These are phyloP conservation scores for Plutella xylostella DNA, from an alignment of 2,888 invertebrate genomes.

Conservation along the genomic window DNA sequence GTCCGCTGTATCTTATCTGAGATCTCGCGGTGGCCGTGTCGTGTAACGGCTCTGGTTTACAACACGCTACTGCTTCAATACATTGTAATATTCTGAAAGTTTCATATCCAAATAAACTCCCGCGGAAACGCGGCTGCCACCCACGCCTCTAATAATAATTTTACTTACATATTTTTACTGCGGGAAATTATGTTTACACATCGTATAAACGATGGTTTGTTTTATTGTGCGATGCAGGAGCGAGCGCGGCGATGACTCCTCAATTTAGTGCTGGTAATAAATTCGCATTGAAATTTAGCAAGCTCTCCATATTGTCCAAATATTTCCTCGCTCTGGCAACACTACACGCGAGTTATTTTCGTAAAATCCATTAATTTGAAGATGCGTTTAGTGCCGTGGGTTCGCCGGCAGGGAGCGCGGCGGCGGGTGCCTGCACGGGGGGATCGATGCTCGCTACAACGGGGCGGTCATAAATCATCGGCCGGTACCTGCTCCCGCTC, in stretches of 20 bases:
- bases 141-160: constrained; percentile 5
- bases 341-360: constrained; percentile 41
- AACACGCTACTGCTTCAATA: constrained; percentile 3
- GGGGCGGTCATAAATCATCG: constrained; percentile 65
- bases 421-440: constrained; percentile 27
- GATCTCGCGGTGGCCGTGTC: background rate
- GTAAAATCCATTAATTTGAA: constrained; percentile 48
- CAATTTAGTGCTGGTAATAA: constrained; percentile 42
- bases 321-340: constrained; percentile 38
- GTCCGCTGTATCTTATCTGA: too few relatives aligned
- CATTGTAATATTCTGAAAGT: background rate
- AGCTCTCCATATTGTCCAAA: constrained; percentile 45
- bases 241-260: constrained; percentile 23
- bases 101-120: constrained; percentile 1
- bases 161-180: constrained; percentile 6
- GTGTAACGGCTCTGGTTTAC: constrained; percentile 2
- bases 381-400: constrained; percentile 28
- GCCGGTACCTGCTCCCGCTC: constrained; percentile 58
- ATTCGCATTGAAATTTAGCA: constrained; percentile 46
- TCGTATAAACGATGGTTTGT: constrained; percentile 16
- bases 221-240: constrained; percentile 10
- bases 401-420: constrained; percentile 22
- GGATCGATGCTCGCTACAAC: constrained; percentile 65
- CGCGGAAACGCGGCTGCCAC: constrained; percentile 2
- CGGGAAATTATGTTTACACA: constrained; percentile 20